Evolutionary conservation across 1,140 invertebrate genomes (phyloP), one percentile per base, ranked within the genome.

Genomic region (Hypothenemus hampei): DNA sequence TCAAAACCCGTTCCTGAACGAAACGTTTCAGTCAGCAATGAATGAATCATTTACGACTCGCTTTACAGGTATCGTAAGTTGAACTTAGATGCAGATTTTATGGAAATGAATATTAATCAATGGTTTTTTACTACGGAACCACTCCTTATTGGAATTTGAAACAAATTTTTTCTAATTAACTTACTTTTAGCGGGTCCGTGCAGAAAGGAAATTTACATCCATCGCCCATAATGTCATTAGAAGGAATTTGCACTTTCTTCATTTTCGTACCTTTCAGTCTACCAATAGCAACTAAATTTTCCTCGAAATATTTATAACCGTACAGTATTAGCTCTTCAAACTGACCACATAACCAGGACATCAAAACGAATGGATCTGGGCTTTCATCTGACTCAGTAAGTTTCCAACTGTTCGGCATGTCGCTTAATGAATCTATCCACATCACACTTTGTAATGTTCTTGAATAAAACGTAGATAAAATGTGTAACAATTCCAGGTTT

Each of bases 261-360:
- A 89, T 70, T 16, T 75, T 76, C 2, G 75, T 62, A 16, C 79
- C 80, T 33, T 84, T 73, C 5, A 89, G 73, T 40, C 85, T 71
- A 29, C 81, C 79, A 39, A 89, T 84, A 19, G 82, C 85, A 18
- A 87, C 73, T 18, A 87, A 65, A 71, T 87, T 82, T 58, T 85
- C 75, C 54, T 77, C 75, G 47, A 68, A 73, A 65, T 84, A 81
- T 59, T 78, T 76, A 60, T 83, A 81, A 33, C 84, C 82, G 20
- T 60, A 63, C 18, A 85, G 67, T 39, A 86, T 80, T 19, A 90
- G 71, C 65, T 86, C 79, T 55, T 77, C 70, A 10, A 90, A 75
- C 41, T 81, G 77, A 33, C 72, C 74, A 66, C 86, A 89, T 43
- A 80, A 77, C 87, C 87, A 90, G 8, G 86, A 81, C 60, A 85